Percentiles rank a stretch among this genome's conserved stretches.
phyloP scores from a whole-genome alignment of 2,797 vertebrate species.

The Sarcophilus harrisii region DNA sequence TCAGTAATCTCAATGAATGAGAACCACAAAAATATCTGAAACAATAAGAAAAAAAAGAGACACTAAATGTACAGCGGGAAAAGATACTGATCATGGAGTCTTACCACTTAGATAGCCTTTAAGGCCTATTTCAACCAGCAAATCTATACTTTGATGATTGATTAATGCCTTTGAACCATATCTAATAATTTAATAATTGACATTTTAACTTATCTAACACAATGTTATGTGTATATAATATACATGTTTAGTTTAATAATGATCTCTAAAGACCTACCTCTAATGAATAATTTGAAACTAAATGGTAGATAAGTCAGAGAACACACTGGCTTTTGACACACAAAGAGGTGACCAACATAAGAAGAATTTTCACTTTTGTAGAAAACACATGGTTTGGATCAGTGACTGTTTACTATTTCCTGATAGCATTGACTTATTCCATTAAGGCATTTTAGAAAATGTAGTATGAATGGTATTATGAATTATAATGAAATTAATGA shows the following conservation, averaged over 20 bases:
- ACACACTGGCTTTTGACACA: conserved; percentile 21
- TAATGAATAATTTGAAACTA: conserved; percentile 6
- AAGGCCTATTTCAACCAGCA: neutral
- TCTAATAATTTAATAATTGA: neutral
- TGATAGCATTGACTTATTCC: conserved; percentile 25
- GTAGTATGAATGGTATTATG: neutral
- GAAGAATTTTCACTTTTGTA: conserved; percentile 42
- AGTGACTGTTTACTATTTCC: conserved; percentile 29
- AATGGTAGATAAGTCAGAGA: conserved; percentile 3
- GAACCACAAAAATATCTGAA: neutral
- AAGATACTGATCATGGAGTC: neutral
- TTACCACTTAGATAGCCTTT: neutral
- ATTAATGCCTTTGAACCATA: neutral
- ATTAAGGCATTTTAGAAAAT: conserved; percentile 11
- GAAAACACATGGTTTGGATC: conserved; percentile 30
- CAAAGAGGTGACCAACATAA: neutral
- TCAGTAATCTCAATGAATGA: neutral
- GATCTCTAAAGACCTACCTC: neutral
- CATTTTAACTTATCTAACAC: neutral
- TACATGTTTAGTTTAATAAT: conserved; percentile 32
- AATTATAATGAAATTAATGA: neutral
- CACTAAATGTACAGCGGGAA: neutral
- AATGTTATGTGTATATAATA: neutral
- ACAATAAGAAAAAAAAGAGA: neutral
- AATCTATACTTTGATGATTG: neutral